Conservation (phyloP, 1,140 invertebrate species). For the Manduca sexta region DNA sequence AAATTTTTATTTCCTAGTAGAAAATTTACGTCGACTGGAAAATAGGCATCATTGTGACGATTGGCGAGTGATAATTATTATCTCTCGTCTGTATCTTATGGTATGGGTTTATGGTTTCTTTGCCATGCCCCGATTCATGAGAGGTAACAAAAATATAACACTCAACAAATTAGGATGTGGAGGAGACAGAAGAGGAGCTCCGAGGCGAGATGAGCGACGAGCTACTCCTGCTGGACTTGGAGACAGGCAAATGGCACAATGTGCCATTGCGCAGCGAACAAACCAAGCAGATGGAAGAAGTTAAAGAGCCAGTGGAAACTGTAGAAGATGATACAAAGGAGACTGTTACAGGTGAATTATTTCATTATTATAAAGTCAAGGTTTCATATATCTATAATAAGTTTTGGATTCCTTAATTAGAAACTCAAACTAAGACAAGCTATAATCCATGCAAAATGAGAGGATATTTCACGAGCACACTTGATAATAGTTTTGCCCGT, state of each 20-base stretch:
- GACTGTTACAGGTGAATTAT: conserved; percentile 36
- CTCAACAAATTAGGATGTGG: conserved; percentile 82
- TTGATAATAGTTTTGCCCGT: too few species aligned
- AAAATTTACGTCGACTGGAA: neutral
- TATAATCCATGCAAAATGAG: too few species aligned
- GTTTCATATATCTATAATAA: too few species aligned
- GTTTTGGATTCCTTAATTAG: too few species aligned
- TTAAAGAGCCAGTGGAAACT: neutral
- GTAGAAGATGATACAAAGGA: conserved; percentile 14
- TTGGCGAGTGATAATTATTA: too few species aligned
- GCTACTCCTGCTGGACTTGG: conserved; percentile 84
- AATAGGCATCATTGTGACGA: too few species aligned
- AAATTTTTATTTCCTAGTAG: neutral
- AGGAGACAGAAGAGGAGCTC: conserved; percentile 87
- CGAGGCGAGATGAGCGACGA: conserved; percentile 89
- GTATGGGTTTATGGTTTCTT: too few species aligned
- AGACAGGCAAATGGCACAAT: conserved; percentile 81
- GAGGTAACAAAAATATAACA: neutral
- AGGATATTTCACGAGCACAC: too few species aligned
- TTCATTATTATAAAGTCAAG: neutral
- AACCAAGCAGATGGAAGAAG: neutral
- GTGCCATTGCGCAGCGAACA: conserved; percentile 55
- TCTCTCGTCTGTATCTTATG: too few species aligned
- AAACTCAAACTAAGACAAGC: too few species aligned
- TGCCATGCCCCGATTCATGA: too few species aligned